Evolutionary conservation across 2,888 invertebrate genomes (phyloP).

Genomic region (Cantharis rustica): DNA sequence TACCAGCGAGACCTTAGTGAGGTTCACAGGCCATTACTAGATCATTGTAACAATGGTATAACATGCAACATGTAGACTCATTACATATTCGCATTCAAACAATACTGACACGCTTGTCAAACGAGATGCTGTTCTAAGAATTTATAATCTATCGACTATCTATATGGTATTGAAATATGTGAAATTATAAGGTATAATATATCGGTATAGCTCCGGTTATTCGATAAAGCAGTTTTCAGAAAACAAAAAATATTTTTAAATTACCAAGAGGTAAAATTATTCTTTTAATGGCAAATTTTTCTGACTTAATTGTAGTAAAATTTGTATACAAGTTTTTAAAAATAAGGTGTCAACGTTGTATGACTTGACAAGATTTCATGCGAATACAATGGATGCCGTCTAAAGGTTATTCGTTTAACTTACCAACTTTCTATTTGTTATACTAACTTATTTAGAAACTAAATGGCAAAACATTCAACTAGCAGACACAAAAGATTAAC

Average conservation of each 20-base stretch:
- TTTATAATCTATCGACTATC: slow-evolving; percentile 3
- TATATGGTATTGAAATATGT: neutral
- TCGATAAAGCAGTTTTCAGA: neutral
- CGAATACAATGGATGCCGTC: neutral
- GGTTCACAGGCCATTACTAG: slow-evolving; percentile 34
- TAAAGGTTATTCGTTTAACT: neutral
- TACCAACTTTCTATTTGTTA: neutral
- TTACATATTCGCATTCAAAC: slow-evolving; percentile 23
- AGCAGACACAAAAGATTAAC: neutral
- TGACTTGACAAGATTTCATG: neutral
- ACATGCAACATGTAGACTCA: slow-evolving; percentile 30
- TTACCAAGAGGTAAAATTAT: neutral
- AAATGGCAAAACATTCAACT: neutral
- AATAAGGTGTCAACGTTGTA: neutral
- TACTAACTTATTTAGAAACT: neutral
- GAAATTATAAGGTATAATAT: neutral
- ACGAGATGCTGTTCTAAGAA: slow-evolving; percentile 18
- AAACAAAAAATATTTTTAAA: neutral
- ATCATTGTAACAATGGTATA: slow-evolving; percentile 34
- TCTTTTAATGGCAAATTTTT: neutral
- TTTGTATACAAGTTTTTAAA: neutral
- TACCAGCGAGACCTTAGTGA: slow-evolving; percentile 13
- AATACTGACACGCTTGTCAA: slow-evolving; percentile 35
- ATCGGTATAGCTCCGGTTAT: neutral
- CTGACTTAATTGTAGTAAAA: neutral